These are phyloP conservation scores for Ateles fusciceps DNA, from an alignment of 2,797 vertebrate species.

Conservation along the genomic window DNA sequence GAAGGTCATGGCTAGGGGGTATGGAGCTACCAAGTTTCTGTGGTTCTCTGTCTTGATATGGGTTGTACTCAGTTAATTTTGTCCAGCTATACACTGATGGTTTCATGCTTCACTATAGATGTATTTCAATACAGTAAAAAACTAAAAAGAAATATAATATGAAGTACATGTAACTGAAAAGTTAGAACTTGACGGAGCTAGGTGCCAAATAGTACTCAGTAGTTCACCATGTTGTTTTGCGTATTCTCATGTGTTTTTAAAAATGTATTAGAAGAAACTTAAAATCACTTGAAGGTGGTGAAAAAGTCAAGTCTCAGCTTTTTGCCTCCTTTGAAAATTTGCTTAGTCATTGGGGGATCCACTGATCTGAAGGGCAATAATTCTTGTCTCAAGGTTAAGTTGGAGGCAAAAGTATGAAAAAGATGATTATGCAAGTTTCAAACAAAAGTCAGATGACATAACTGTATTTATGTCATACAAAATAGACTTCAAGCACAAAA, in stretches of 20 bases:
- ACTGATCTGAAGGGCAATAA: background rate
- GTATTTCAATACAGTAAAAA: background rate
- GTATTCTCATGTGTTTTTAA: background rate
- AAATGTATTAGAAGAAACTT: background rate
- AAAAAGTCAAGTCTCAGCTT: background rate
- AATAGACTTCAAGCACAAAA: background rate
- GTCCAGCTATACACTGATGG: background rate
- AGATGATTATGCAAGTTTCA: background rate
- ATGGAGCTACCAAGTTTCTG: background rate
- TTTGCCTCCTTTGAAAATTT: background rate
- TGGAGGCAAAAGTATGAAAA: background rate
- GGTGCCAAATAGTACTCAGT: background rate
- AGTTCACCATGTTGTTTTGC: background rate
- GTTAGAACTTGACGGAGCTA: background rate
- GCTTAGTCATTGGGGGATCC: background rate
- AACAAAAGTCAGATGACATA: background rate
- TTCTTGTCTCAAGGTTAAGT: background rate
- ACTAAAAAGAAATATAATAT: background rate
- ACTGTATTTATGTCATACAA: background rate
- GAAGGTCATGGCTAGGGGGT: background rate
- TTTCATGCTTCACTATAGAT: background rate
- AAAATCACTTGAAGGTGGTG: background rate
- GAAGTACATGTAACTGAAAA: background rate
- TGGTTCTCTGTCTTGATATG: fast-evolving
- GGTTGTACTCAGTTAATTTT: background rate